These are phyloP conservation scores for Apus apus DNA, from an alignment of 2,113 vertebrate genomes.

Conservation along the genomic window DNA sequence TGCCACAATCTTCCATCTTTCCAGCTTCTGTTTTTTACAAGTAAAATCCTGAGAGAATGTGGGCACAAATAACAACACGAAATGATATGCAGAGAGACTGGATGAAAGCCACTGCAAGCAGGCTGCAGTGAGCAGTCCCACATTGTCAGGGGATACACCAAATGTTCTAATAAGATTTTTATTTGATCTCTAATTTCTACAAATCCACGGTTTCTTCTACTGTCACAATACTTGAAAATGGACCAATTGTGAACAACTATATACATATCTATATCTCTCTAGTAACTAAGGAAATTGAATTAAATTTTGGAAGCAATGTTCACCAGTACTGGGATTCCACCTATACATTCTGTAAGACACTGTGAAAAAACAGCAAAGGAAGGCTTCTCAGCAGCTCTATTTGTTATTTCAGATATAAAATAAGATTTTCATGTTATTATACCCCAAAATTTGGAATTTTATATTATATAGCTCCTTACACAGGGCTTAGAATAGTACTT, in stretches of 20 bases:
- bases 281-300: constrained; percentile 71
- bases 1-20: background rate
- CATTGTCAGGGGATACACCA: constrained; percentile 32
- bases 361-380: background rate
- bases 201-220: constrained; percentile 51
- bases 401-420: background rate
- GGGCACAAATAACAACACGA: background rate
- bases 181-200: constrained; percentile 44
- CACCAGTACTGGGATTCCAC: background rate
- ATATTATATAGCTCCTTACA: background rate
- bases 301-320: constrained; percentile 58
- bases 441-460: background rate
- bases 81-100: background rate
- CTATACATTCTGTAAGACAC: background rate
- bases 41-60: background rate
- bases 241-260: constrained; percentile 58
- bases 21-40: background rate
- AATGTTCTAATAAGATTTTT: constrained; percentile 54
- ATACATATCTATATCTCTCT: background rate
- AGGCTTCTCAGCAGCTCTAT: background rate
- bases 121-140: constrained; percentile 15
- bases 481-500: background rate
- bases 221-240: constrained; percentile 63
- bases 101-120: background rate
- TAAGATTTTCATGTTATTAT: background rate